Evolutionary conservation across 2,113 vertebrate species (phyloP).

Genomic region (Prionailurus viverrinus): DNA sequence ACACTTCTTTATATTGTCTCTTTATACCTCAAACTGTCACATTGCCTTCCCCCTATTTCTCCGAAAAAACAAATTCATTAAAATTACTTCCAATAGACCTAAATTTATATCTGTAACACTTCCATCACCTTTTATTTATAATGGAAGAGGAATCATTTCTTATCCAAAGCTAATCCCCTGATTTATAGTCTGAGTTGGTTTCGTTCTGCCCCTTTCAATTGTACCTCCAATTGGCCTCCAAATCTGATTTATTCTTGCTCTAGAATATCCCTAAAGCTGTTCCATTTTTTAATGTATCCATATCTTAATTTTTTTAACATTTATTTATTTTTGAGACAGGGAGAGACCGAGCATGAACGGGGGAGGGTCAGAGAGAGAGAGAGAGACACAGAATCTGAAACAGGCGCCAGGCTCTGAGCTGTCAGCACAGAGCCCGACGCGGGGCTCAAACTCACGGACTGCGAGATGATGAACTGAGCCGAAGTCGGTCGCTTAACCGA

Average conservation of each 20-base stretch:
- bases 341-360: no score
- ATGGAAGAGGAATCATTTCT: background rate
- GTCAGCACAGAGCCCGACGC: no score
- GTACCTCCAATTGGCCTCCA: background rate
- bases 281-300: background rate
- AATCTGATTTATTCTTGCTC: background rate
- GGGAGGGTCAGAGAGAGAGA: no score
- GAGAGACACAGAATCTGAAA: no score
- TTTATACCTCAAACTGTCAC: background rate
- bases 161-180: background rate
- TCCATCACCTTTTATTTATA: background rate
- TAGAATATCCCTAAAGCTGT: background rate
- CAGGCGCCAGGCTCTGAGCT: no score
- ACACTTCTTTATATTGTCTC: background rate
- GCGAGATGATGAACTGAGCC: no score
- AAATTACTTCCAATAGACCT: background rate
- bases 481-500: rapidly evolving
- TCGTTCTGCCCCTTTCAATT: background rate
- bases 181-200: background rate
- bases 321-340: no score
- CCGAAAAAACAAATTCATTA: background rate
- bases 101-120: background rate
- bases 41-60: background rate
- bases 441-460: no score
- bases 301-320: background rate